These are phyloP conservation scores for Drosophila tripunctata DNA, from an alignment of 2,888 invertebrate genomes.

Conservation along the genomic window DNA sequence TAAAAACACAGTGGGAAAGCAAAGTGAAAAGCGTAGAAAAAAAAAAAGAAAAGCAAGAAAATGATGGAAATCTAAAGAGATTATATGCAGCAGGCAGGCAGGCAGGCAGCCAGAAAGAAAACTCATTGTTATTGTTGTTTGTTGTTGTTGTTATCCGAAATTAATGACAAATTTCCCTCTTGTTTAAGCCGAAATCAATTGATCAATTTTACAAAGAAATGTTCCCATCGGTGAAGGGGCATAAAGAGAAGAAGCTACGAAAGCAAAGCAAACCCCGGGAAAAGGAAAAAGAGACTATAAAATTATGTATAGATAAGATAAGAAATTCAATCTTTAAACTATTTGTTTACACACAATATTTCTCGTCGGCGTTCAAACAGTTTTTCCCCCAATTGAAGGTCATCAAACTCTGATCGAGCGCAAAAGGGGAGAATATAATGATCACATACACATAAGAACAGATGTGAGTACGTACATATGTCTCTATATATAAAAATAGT, in stretches of 20 bases:
- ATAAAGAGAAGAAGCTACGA: neutral
- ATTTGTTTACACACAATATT: conserved; percentile 52
- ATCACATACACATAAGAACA: conserved; percentile 19
- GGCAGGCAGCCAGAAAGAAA: conserved; percentile 1
- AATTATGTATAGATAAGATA: conserved; percentile 17
- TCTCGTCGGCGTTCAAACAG: neutral
- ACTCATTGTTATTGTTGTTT: neutral
- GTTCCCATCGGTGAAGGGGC: conserved; percentile 22
- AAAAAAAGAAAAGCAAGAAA: neutral
- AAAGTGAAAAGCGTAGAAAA: neutral
- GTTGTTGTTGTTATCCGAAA: conserved; percentile 7
- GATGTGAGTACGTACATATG: conserved; percentile 7
- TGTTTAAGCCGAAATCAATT: conserved; percentile 39
- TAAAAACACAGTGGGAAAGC: conserved; percentile 23
- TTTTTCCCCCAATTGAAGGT: conserved; percentile 55
- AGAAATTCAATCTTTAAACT: conserved; percentile 27
- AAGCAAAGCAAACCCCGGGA: neutral
- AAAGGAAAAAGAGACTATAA: conserved; percentile 3
- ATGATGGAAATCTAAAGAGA: conserved; percentile 11
- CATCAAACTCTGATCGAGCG: conserved; percentile 63
- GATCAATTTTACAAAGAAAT: conserved; percentile 40
- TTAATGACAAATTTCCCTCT: conserved; percentile 36
- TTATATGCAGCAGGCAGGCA: neutral
- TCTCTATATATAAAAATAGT: conserved; percentile 52
- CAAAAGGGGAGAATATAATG: conserved; percentile 12